Conservation (phyloP, 2,113 vertebrate species). For the Gallinago undulata region DNA sequence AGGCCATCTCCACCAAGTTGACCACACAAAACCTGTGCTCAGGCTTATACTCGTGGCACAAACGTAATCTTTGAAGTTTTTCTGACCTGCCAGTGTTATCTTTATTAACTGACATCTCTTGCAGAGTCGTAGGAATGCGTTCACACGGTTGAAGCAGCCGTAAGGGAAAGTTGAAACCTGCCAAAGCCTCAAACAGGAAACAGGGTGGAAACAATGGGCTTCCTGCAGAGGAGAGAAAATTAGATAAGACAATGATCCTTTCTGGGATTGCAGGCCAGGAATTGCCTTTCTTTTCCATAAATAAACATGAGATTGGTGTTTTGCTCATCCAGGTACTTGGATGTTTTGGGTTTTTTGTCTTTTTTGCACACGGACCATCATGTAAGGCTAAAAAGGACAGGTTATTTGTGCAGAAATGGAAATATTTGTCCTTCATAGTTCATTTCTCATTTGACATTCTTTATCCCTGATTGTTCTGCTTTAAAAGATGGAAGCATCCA, state of each 20-base stretch:
- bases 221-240: constrained; percentile 37
- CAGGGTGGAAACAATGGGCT: constrained; percentile 25
- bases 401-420: constrained; percentile 47
- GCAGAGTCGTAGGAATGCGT: not conserved
- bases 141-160: not conserved
- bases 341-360: not conserved
- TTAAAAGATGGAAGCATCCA: constrained; percentile 61
- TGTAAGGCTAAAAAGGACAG: constrained; percentile 11
- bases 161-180: not conserved
- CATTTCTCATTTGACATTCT: constrained; percentile 58
- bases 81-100: not conserved
- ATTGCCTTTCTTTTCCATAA: constrained; percentile 28
- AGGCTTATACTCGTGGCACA: not conserved
- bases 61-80: not conserved
- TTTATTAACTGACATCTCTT: not conserved
- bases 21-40: not conserved
- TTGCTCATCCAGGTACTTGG: not conserved
- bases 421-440: constrained; percentile 68
- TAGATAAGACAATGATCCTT: constrained; percentile 41
- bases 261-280: not conserved
- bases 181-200: constrained; percentile 44
- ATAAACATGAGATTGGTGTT: not conserved
- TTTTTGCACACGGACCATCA: not conserved
- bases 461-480: constrained; percentile 58
- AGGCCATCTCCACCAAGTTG: not conserved